Percentiles rank a stretch among this genome's conserved stretches.
Conservation (phyloP, 2,113 vertebrate genomes). For the Uria aalge region DNA sequence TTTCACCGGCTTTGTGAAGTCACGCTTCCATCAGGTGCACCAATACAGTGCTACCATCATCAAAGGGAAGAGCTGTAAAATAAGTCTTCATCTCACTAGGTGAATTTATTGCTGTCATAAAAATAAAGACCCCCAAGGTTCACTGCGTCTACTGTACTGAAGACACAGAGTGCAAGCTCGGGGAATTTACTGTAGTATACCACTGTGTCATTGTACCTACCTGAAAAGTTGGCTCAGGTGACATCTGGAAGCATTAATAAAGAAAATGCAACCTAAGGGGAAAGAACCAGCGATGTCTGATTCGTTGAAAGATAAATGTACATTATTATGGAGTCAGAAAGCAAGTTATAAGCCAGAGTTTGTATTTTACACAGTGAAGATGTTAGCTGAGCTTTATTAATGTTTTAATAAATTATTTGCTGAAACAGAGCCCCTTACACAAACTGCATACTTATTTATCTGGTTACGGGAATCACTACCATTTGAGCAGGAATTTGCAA, state of each 20-base stretch:
- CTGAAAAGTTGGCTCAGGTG: slow-evolving; percentile 41
- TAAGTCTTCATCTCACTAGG: slow-evolving; percentile 53
- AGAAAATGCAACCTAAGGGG: slow-evolving; percentile 63
- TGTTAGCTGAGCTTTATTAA: slow-evolving; percentile 26
- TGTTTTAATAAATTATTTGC: slow-evolving; percentile 51
- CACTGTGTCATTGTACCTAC: slow-evolving; percentile 57
- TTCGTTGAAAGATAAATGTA: slow-evolving; percentile 56
- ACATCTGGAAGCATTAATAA: slow-evolving; percentile 63
- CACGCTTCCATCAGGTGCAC: too few species aligned
- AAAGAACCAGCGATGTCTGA: not conserved
- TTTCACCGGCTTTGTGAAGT: slow-evolving; percentile 28
- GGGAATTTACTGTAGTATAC: slow-evolving; percentile 60
- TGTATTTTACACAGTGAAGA: slow-evolving; percentile 36
- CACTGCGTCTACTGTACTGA: slow-evolving; percentile 36
- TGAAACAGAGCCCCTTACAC: slow-evolving; percentile 5
- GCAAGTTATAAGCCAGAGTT: not conserved
- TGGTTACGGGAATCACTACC: not conserved
- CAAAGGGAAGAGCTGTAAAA: slow-evolving; percentile 56
- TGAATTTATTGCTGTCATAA: slow-evolving; percentile 74
- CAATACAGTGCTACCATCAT: slow-evolving; percentile 18
- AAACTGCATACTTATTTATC: not conserved
- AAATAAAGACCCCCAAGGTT: slow-evolving; percentile 60
- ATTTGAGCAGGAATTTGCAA: not conserved
- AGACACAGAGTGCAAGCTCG: slow-evolving; percentile 53
- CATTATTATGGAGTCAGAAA: slow-evolving; percentile 49